Conservation (phyloP, 92 coral and sea anemone species). For the Bergia sp. region DNA sequence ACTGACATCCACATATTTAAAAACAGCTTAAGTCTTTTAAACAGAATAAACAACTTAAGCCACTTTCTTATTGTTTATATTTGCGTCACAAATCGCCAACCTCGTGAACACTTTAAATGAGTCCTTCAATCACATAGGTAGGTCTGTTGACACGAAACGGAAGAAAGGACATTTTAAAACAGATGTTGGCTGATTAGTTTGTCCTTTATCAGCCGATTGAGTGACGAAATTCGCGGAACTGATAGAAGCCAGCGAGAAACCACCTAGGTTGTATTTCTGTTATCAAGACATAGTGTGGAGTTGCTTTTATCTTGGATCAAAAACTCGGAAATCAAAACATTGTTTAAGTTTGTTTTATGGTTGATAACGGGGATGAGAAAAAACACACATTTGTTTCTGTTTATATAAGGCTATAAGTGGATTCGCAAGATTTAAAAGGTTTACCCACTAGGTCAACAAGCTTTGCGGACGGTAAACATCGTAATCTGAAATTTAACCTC, state of each 20-base stretch:
- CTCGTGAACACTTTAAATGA: neutral
- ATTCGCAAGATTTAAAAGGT: constrained; percentile 21
- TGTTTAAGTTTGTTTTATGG: constrained; percentile 31
- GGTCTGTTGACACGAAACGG: constrained; percentile 31
- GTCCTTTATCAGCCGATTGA: neutral
- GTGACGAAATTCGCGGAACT: neutral
- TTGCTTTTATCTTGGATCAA: constrained; percentile 17
- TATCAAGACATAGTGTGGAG: constrained; percentile 25
- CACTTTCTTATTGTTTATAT: neutral
- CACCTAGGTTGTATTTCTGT: constrained; percentile 15
- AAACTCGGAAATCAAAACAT: constrained; percentile 26
- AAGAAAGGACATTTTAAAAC: constrained; percentile 37
- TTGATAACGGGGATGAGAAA: constrained; percentile 10
- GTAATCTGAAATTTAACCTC: constrained; percentile 22
- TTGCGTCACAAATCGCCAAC: neutral
- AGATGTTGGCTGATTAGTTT: constrained; percentile 21
- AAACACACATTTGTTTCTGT: constrained; percentile 34
- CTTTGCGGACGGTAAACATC: constrained; percentile 11
- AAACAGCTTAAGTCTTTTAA: constrained; percentile 4
- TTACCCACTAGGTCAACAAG: constrained; percentile 19
- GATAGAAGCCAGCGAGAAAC: neutral
- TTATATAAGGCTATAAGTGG: constrained; percentile 22
- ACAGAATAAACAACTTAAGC: neutral
- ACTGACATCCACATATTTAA: constrained; percentile 5
- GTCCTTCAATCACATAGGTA: neutral